Evolutionary conservation across 2,888 invertebrate species (phyloP).

Genomic region (Drosophila monieri): DNA sequence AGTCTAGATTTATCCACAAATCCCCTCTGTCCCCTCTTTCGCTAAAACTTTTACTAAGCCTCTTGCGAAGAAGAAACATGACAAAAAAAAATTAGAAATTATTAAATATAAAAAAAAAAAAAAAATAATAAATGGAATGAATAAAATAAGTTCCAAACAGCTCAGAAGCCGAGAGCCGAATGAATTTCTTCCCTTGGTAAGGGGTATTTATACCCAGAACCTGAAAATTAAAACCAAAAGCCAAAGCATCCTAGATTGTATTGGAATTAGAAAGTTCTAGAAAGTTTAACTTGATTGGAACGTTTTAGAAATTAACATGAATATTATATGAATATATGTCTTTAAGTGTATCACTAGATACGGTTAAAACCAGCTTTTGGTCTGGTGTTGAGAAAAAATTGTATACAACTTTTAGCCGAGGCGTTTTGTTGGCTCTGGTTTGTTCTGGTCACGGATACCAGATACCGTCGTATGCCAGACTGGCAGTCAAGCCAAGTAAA

Average conservation of each 20-base stretch:
- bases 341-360: neutral
- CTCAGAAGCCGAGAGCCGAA: neutral
- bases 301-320: too few species aligned
- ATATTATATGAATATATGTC: too few species aligned
- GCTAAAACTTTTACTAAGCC: too few species aligned
- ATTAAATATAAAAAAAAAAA: neutral
- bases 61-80: too few species aligned
- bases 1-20: too few species aligned
- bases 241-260: neutral
- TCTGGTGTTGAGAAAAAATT: conserved; percentile 59
- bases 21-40: too few species aligned
- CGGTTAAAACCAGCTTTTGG: neutral
- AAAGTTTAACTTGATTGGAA: too few species aligned
- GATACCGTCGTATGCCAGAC: conserved; percentile 30
- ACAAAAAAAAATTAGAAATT: neutral
- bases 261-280: too few species aligned
- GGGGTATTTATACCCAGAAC: neutral
- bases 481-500: conserved; percentile 75
- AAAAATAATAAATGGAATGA: neutral
- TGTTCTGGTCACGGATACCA: conserved; percentile 58
- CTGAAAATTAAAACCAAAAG: neutral
- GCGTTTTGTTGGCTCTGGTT: conserved; percentile 61
- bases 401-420: conserved; percentile 70
- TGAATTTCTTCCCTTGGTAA: neutral
- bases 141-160: neutral